Percentiles rank a stretch among this genome's conserved stretches.
Conservation (phyloP, 2,797 vertebrate genomes). For the Tadarida brasiliensis region DNA sequence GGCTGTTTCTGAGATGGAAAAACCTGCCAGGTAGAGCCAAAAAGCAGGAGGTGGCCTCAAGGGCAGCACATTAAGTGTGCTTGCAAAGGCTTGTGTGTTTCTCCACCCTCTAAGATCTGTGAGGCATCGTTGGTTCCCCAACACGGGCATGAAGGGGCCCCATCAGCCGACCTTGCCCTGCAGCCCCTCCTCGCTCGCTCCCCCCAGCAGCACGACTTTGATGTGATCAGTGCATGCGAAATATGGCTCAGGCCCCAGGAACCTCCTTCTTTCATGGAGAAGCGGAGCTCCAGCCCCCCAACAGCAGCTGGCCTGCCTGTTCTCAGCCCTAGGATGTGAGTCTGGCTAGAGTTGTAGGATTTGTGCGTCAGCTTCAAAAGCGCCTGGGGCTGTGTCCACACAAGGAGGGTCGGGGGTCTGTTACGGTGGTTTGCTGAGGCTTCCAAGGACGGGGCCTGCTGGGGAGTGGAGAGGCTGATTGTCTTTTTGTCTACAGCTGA, state of each 20-base stretch:
- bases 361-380: not conserved
- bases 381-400: not conserved
- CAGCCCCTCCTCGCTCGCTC: not conserved
- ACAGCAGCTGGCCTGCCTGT: conserved; percentile 9
- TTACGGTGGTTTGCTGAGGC: not conserved
- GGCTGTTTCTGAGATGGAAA: conserved; percentile 11
- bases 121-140: not conserved
- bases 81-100: not conserved
- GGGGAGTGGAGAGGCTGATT: not conserved
- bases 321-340: not conserved
- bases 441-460: not conserved
- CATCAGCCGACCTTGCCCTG: not conserved
- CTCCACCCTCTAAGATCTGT: not conserved
- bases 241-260: not conserved
- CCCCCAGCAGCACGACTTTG: not conserved
- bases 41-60: conserved; percentile 21
- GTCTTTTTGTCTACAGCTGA: not conserved
- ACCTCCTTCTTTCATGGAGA: not conserved
- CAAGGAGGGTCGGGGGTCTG: conserved; percentile 3
- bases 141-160: accelerated
- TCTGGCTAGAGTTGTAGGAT: not conserved
- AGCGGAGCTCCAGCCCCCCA: not conserved
- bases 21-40: conserved; percentile 12
- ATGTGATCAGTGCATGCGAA: not conserved
- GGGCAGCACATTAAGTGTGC: not conserved